Conservation (phyloP, 2,888 invertebrate genomes). For the Cybosia mesomella region DNA sequence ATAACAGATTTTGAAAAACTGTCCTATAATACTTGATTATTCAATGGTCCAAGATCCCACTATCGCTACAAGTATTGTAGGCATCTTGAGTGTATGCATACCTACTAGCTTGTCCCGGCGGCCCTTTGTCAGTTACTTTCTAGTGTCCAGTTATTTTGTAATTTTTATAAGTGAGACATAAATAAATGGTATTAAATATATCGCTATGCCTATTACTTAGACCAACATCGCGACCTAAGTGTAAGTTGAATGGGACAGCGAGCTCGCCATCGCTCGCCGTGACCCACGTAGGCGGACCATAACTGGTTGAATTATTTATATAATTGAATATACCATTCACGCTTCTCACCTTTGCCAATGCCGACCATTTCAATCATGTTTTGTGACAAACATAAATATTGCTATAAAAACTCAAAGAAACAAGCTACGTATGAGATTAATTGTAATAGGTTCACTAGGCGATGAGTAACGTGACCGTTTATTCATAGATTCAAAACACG, state of each 20-base stretch:
- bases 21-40: too few species aligned
- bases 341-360: conserved; percentile 42
- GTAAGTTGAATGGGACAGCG: conserved; percentile 45
- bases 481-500: too few species aligned
- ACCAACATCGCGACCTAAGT: conserved; percentile 35
- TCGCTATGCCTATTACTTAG: conserved; percentile 11
- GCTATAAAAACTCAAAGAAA: neutral
- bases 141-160: neutral
- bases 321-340: conserved; percentile 21
- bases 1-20: too few species aligned
- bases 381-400: conserved; percentile 4
- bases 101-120: too few species aligned
- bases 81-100: too few species aligned
- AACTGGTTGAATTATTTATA: conserved; percentile 52
- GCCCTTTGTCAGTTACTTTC: too few species aligned
- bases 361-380: conserved; percentile 43
- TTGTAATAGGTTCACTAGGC: conserved; percentile 4
- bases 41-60: too few species aligned
- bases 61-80: too few species aligned
- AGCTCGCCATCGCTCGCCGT: conserved; percentile 14
- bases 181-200: neutral
- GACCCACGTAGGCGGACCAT: conserved; percentile 51
- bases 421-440: conserved; percentile 16
- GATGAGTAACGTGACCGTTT: too few species aligned
- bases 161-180: neutral